These are phyloP conservation scores for Drosophila azteca DNA, from an alignment of 1,140 invertebrate genomes.

Conservation along the genomic window DNA sequence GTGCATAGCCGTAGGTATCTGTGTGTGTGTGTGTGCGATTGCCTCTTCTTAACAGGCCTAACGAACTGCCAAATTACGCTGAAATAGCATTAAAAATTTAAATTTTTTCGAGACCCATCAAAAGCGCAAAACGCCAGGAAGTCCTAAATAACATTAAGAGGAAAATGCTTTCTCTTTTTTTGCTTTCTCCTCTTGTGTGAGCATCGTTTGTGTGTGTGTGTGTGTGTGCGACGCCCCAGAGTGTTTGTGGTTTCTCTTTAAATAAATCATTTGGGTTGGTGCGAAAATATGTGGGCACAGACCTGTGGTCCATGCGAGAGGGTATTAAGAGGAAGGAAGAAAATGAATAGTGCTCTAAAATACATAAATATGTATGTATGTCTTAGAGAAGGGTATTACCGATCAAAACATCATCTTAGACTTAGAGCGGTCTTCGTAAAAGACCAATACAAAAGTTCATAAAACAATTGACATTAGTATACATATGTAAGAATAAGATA, in stretches of 20 bases:
- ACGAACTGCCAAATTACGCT: conserved; percentile 81
- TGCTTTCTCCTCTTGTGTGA: conserved; percentile 11
- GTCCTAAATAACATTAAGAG: conserved; percentile 64
- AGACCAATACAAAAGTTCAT: too few relatives aligned
- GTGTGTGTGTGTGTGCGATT: conserved; percentile 26
- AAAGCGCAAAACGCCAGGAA: conserved; percentile 63
- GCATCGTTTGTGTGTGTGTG: conserved; percentile 13
- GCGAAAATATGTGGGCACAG: too few relatives aligned
- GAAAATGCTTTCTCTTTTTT: conserved; percentile 32
- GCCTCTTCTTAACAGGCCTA: conserved; percentile 69
- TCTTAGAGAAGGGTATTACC: too few relatives aligned
- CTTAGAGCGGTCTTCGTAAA: too few relatives aligned
- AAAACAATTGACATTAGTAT: too few relatives aligned
- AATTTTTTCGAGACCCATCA: conserved; percentile 64
- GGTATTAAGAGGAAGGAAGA: too few relatives aligned
- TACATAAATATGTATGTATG: too few relatives aligned
- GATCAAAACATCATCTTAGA: too few relatives aligned
- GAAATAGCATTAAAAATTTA: conserved; percentile 81
- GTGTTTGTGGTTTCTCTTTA: neutral
- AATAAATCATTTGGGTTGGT: too few relatives aligned
- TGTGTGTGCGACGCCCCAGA: neutral
- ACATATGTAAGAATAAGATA: too few relatives aligned
- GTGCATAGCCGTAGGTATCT: neutral
- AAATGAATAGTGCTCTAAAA: too few relatives aligned
- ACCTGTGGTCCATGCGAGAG: too few relatives aligned